Evolutionary conservation across 2,113 vertebrate species (phyloP).

Genomic region (Isichthys henryi): DNA sequence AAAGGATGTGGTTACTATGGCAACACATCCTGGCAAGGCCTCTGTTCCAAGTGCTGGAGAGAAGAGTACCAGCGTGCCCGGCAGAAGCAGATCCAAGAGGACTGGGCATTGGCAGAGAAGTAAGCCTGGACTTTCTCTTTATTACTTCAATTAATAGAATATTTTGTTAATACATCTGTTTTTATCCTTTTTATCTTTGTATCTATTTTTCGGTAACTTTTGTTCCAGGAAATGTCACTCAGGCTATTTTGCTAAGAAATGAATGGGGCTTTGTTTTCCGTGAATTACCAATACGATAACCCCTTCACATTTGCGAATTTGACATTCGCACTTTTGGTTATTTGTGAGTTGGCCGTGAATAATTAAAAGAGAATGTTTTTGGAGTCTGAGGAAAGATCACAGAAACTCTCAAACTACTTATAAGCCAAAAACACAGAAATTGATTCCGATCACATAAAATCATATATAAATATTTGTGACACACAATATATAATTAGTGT

Average conservation of each 20-base stretch:
- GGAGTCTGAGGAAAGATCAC: no score
- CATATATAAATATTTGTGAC: background rate
- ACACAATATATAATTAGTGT: no score
- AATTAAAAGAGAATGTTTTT: no score
- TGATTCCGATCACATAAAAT: no score
- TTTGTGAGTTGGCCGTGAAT: no score
- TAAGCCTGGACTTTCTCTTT: slow-evolving; percentile 37
- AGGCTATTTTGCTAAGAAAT: no score
- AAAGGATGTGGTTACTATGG: slow-evolving; percentile 96
- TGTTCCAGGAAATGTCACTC: background rate
- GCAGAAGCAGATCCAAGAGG: slow-evolving; percentile 92
- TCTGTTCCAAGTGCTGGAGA: slow-evolving; percentile 94
- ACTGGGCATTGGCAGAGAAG: slow-evolving; percentile 89
- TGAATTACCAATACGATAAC: no score
- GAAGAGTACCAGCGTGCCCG: slow-evolving; percentile 82
- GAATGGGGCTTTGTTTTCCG: no score
- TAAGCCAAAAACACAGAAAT: no score
- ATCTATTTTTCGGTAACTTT: background rate
- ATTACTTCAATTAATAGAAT: background rate
- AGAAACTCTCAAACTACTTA: no score
- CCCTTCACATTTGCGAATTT: no score
- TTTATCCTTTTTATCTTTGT: background rate
- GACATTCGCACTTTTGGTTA: no score
- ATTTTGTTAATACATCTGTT: background rate
- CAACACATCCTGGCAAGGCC: slow-evolving; percentile 85